These are phyloP conservation scores for Callospermophilus lateralis DNA, from an alignment of 2,113 vertebrate genomes.

Conservation along the genomic window DNA sequence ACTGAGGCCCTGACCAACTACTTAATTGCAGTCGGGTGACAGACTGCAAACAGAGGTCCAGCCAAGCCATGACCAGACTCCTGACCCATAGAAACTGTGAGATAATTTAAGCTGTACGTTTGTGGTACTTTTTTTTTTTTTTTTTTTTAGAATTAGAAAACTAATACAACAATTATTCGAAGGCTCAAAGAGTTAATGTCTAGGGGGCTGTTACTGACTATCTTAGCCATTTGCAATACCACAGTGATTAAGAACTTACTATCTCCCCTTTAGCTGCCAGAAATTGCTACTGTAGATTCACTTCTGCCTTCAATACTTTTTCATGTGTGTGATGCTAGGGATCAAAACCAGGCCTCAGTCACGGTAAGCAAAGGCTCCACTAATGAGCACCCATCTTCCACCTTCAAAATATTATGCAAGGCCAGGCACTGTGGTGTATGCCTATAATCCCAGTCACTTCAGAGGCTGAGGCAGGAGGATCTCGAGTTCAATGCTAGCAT, in stretches of 20 bases:
- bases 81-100: background rate
- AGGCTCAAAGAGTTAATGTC: background rate
- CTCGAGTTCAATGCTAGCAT: no score
- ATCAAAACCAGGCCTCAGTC: no score
- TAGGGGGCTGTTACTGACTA: background rate
- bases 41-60: background rate
- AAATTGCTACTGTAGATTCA: background rate
- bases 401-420: background rate
- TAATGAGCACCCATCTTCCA: background rate
- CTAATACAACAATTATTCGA: background rate
- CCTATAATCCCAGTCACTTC: no score
- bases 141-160: background rate
- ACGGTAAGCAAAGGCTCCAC: background rate
- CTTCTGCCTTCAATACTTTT: background rate
- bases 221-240: background rate
- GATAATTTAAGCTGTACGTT: background rate
- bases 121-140: background rate
- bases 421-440: no score
- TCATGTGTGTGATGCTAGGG: no score
- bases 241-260: background rate
- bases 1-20: background rate
- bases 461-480: no score
- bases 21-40: background rate
- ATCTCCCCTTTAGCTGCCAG: background rate
- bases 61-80: background rate